Evolutionary conservation across 2,888 invertebrate genomes (phyloP).

Genomic region (Brenthis daphne): DNA sequence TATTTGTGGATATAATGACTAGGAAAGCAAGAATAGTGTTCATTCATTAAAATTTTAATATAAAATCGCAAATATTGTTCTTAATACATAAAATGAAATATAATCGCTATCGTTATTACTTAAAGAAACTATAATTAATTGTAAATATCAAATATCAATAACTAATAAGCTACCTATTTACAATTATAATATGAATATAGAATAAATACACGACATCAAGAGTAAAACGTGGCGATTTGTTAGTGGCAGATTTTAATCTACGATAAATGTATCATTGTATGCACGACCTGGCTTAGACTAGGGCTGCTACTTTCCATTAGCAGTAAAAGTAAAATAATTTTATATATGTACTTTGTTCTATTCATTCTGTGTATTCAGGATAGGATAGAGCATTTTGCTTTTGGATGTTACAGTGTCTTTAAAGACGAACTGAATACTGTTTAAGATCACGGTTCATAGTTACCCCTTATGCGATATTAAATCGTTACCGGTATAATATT

Average conservation of each 20-base stretch:
- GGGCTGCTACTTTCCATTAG: background rate
- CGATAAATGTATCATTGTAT: conserved; percentile 64
- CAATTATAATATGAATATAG: conserved; percentile 40
- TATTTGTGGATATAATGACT: no score
- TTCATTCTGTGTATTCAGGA: no score
- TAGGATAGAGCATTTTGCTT: no score
- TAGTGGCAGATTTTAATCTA: conserved; percentile 67
- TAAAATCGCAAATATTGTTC: no score
- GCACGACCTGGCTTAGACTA: conserved; percentile 39
- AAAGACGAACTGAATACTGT: no score
- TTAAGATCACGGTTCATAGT: no score
- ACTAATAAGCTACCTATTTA: conserved; percentile 33
- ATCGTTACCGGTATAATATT: no score
- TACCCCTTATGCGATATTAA: no score
- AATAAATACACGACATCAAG: conserved; percentile 40
- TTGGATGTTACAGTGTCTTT: no score
- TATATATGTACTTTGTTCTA: background rate
- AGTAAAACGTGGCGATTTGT: conserved; percentile 62
- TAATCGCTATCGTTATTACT: background rate
- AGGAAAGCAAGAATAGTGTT: no score
- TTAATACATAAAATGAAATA: background rate
- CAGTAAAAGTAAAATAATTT: background rate
- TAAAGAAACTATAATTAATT: conserved; percentile 20
- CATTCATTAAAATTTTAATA: no score
- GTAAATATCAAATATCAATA: conserved; percentile 10